Evolutionary conservation across 2,113 vertebrate genomes (phyloP), one percentile per base, ranked within the genome.

Genomic region (Melanostigma gelatinosum): DNA sequence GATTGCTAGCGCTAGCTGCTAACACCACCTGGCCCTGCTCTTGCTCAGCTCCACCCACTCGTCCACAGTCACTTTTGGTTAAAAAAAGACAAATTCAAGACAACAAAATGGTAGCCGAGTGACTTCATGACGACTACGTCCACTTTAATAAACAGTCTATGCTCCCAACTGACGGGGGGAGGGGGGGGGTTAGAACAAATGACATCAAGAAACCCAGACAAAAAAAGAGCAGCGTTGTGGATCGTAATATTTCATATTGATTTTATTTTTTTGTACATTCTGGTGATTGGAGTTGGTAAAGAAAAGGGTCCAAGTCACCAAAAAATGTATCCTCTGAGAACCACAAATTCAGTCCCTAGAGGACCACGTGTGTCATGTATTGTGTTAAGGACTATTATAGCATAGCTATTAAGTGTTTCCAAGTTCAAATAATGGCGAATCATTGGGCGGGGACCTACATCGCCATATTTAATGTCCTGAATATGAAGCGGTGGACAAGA

Each of bases 231-330:
- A 36, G 24, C 32, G 46, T 32, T 42, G 46, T 9, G 9, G 32
- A 64, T 48, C 61, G 32, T 34, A 58, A 36, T 66, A 24, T 61
- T 11, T 58, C 4, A 46, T 22, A 44, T 1, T 16, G 13, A 42
- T 63, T 78, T 71, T 79, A 66, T 61, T 67, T 52, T 62, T 52
- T n/a, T 54, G 24, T 52, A 75, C 12, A 54, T 63, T 78, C 13
- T 40, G 34, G 46, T 54, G n/a, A 62, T 61, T 54, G 22, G 16
- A 29, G n/a, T 32, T 50, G 29, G 20, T 60, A 54, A 54, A 70
- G 48, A 34, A 77, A 66, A 44, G 36, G 62, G 9, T 55, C n/a
- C 38, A 6, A 62, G 62, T 57, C 15, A 54, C 16, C n/a, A 44
- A 65, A 36, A 52, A 63, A 44, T 8, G 34, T 10, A 8, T 7